These are phyloP conservation scores for Tigriopus japonicus DNA, from an alignment of 1,140 invertebrate species.

Conservation along the genomic window DNA sequence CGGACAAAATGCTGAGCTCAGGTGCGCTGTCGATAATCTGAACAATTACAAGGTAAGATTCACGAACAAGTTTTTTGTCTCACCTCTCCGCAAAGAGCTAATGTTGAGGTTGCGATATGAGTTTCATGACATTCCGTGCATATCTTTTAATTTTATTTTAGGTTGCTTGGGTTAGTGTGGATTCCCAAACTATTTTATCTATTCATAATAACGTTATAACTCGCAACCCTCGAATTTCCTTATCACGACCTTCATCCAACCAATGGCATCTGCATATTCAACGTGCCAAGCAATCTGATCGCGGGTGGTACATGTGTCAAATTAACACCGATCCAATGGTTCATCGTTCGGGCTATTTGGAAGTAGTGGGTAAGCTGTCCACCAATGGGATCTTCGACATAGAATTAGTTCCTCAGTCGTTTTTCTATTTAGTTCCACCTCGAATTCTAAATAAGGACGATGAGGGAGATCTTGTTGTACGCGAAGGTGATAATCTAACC, in stretches of 20 bases:
- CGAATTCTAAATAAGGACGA: conserved; percentile 73
- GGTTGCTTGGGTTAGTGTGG: conserved; percentile 29
- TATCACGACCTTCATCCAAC: conserved; percentile 19
- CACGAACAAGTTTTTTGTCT: neutral
- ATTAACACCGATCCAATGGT: conserved; percentile 30
- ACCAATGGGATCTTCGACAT: neutral
- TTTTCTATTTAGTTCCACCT: conserved; percentile 62
- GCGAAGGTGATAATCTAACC: conserved; percentile 71
- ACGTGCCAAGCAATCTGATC: conserved; percentile 23
- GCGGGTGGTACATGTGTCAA: conserved; percentile 28
- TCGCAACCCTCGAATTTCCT: conserved; percentile 25
- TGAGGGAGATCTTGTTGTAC: conserved; percentile 71
- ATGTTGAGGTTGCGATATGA: neutral
- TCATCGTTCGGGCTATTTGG: conserved; percentile 24
- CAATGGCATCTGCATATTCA: conserved; percentile 20
- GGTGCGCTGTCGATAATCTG: conserved; percentile 16
- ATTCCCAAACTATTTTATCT: conserved; percentile 29
- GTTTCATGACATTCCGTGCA: neutral
- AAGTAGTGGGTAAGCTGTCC: conserved; percentile 26
- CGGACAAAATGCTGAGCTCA: conserved; percentile 7
- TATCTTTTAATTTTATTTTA: conserved; percentile 23
- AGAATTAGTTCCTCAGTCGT: no score
- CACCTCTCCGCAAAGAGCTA: neutral
- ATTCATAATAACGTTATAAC: conserved; percentile 23
- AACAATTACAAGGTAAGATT: conserved; percentile 16